Percentiles rank a stretch among this genome's conserved stretches.
phyloP scores from a whole-genome alignment of 2,113 vertebrate species.

The Ceyx cyanopectus region DNA sequence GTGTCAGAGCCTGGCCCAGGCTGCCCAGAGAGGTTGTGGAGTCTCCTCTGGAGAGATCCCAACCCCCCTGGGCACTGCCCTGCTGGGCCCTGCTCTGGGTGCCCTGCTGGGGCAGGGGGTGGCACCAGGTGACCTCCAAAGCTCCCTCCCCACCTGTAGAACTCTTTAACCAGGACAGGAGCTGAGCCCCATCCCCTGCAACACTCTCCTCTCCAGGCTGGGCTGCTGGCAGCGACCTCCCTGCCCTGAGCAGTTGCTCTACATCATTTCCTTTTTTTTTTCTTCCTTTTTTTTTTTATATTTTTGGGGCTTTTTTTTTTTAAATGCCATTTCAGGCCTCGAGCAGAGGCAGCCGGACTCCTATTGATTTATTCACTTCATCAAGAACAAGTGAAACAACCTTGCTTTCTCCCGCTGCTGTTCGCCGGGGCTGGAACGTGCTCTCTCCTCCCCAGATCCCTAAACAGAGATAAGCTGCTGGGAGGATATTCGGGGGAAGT shows the following conservation, averaged over 20 bases:
- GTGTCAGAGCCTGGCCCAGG: not conserved
- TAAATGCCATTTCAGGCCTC: not conserved
- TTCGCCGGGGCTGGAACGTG: not conserved
- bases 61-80: not conserved
- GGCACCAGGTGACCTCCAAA: not conserved
- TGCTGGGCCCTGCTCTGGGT: not conserved
- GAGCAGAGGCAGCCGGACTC: not conserved
- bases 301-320: not conserved
- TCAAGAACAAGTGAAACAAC: not conserved
- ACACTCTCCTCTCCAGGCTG: not conserved
- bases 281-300: not conserved
- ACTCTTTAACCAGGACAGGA: not conserved
- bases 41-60: not conserved
- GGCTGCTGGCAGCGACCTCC: not conserved
- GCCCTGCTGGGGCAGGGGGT: not conserved
- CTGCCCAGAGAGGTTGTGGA: not conserved
- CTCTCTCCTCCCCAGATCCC: slow-evolving; percentile 20
- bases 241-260: accelerated
- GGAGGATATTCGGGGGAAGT: slow-evolving; percentile 48
- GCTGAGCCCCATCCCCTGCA: not conserved
- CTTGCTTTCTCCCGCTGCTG: not conserved
- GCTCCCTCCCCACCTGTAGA: not conserved
- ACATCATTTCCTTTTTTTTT: not conserved
- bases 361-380: not conserved
- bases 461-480: slow-evolving; percentile 25